Conservation (phyloP, 2,888 invertebrate genomes). For the Phalera bucephala region DNA sequence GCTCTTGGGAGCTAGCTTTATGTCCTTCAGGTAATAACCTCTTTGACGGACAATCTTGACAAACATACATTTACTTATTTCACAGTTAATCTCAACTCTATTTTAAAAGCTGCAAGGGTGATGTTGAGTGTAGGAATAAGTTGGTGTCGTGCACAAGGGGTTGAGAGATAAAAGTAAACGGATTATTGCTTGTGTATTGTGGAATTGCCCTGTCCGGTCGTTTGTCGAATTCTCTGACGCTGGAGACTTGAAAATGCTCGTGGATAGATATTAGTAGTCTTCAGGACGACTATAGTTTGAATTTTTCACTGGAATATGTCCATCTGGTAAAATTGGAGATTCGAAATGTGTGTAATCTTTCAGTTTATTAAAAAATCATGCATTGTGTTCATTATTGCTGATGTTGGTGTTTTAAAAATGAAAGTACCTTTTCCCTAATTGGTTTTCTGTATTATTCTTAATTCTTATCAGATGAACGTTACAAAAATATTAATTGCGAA, state of each 20-base stretch:
- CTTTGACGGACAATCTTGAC: conserved; percentile 67
- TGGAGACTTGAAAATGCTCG: conserved; percentile 14
- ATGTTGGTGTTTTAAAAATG: too few species aligned
- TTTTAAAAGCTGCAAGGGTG: conserved; percentile 11
- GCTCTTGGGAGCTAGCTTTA: conserved; percentile 48
- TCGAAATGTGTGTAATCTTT: too few species aligned
- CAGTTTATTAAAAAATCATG: too few species aligned
- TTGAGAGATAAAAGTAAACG: conserved; percentile 78
- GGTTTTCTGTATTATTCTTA: too few species aligned
- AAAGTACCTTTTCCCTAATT: too few species aligned
- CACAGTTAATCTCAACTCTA: conserved; percentile 27
- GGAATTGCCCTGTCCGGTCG: conserved; percentile 57
- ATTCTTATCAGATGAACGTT: too few species aligned
- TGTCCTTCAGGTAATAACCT: conserved; percentile 81
- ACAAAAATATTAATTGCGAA: too few species aligned
- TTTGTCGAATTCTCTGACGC: conserved; percentile 33
- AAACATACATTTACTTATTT: conserved; percentile 6
- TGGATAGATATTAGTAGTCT: conserved; percentile 2
- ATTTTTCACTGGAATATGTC: too few species aligned
- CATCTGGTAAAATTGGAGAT: too few species aligned
- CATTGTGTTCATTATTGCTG: too few species aligned
- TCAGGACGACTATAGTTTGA: too few species aligned
- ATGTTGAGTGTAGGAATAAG: conserved; percentile 12
- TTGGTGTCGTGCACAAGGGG: conserved; percentile 58
- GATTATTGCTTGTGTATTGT: conserved; percentile 76